These are phyloP conservation scores for Drosophila pseudotakahashii DNA, from an alignment of 2,888 invertebrate species.

Conservation along the genomic window DNA sequence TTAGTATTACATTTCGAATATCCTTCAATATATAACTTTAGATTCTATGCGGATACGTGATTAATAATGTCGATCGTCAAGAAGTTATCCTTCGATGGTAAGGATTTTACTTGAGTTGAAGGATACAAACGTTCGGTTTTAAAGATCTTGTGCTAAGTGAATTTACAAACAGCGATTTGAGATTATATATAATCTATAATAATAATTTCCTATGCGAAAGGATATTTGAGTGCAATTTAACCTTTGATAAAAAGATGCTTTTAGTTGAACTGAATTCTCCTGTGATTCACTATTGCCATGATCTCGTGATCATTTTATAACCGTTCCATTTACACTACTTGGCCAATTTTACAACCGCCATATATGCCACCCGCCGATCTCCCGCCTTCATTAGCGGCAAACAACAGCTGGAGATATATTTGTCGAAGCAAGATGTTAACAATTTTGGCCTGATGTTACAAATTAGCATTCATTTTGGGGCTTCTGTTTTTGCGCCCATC, in stretches of 20 bases:
- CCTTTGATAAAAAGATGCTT: neutral
- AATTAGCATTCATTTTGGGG: conserved; percentile 40
- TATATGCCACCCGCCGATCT: conserved; percentile 22
- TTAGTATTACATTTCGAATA: too few species aligned
- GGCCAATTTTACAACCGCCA: conserved; percentile 11
- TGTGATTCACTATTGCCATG: neutral
- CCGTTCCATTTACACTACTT: conserved; percentile 19
- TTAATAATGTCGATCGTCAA: conserved; percentile 55
- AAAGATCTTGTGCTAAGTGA: neutral
- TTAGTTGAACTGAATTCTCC: neutral
- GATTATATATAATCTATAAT: too few species aligned
- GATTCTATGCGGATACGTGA: conserved; percentile 5
- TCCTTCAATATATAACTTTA: neutral
- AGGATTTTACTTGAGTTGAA: conserved; percentile 22
- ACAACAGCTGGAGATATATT: conserved; percentile 4
- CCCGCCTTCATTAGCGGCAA: conserved; percentile 18
- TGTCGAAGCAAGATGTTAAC: conserved; percentile 1
- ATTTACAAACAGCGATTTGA: neutral
- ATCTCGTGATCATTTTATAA: conserved; percentile 12
- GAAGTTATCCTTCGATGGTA: conserved; percentile 74
- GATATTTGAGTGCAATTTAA: neutral
- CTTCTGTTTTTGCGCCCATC: conserved; percentile 24
- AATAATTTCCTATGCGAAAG: too few species aligned
- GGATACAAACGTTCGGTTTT: neutral
- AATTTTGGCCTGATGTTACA: conserved; percentile 30